Evolutionary conservation across 2,888 invertebrate species (phyloP), one percentile per base, ranked within the genome.

Genomic region (Pecten maximus): DNA sequence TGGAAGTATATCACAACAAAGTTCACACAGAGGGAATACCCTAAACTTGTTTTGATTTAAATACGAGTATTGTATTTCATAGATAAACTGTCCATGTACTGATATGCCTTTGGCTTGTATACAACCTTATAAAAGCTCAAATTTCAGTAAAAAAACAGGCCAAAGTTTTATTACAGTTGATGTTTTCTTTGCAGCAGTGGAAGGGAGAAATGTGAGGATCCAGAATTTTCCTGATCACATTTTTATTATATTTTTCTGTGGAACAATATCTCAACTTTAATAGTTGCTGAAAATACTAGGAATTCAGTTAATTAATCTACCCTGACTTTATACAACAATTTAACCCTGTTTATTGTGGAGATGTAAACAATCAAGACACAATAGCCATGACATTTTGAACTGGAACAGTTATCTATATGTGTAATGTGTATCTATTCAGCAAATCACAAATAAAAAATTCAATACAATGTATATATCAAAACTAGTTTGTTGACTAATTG

Each of bases 41-140:
- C 74, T 74, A 10, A 35, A 74, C 4, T 74, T 74, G 74, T 74
- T 74, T 74, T 28, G 28, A 35, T 35, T 74, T 74, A 74, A 74
- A 74, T 35, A 74, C 74, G 28, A 74, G 74, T 28, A 74, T 74
- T 74, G 74, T 74, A 74, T 74, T 74, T 74, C 74, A 74, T 28
- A 74, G 74, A 74, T 74, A 74, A 74, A 74, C 74, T 16, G 35
- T 8, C 28, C 4, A 74, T 35, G 19, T 23, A 74, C 28, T 23
- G 28, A 74, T 28, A 74, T 35, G 35, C 28, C 35, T 35, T 35
- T 74, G 0, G 23, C 35, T 74, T 74, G 23, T 23, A 74, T 23
- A 23, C 44, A 44, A n/a, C 6, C 60, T 60, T 60, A 23, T 60
- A 23, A 28, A 74, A 74, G 74, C 28, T 74, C 74, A 28, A 28